These are phyloP conservation scores for Gymnosoma rotundatum DNA, from an alignment of 2,888 invertebrate genomes.

Conservation along the genomic window DNA sequence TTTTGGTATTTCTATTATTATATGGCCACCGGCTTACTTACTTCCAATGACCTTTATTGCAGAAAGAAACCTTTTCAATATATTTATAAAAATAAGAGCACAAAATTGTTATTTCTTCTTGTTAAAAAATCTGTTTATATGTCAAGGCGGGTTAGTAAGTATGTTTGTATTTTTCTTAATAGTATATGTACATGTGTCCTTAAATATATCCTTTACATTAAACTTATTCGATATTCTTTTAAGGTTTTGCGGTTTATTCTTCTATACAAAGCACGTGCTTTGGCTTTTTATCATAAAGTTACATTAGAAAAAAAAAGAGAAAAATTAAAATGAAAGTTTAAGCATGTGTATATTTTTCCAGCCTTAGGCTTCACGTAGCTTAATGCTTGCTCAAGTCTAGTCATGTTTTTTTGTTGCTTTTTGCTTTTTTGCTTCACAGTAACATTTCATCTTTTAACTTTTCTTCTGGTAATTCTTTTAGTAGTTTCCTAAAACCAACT, in stretches of 20 bases:
- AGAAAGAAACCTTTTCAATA: constrained; percentile 38
- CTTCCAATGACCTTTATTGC: constrained; percentile 52
- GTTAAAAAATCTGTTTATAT: constrained; percentile 26
- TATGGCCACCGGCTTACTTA: constrained; percentile 45
- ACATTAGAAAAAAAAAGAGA: constrained; percentile 24
- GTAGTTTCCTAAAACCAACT: neutral
- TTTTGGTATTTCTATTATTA: neutral
- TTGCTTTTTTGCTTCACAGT: constrained; percentile 20
- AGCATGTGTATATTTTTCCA: constrained; percentile 31
- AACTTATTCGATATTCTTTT: constrained; percentile 63
- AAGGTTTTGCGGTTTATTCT: constrained; percentile 64
- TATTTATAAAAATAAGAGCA: constrained; percentile 27
- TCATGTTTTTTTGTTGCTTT: constrained; percentile 26
- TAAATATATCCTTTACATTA: constrained; percentile 66
- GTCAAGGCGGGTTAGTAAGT: neutral
- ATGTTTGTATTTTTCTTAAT: constrained; percentile 22
- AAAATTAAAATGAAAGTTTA: constrained; percentile 18
- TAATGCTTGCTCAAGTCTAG: constrained; percentile 70
- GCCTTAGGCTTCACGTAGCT: constrained; percentile 66
- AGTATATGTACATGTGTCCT: constrained; percentile 46
- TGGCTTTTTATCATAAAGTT: constrained; percentile 64
- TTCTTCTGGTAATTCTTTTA: constrained; percentile 8
- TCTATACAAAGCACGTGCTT: constrained; percentile 64
- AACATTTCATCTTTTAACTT: constrained; percentile 63
- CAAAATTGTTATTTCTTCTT: constrained; percentile 7